phyloP scores from a whole-genome alignment of 2,888 invertebrate genomes.

The Salticus scenicus region DNA sequence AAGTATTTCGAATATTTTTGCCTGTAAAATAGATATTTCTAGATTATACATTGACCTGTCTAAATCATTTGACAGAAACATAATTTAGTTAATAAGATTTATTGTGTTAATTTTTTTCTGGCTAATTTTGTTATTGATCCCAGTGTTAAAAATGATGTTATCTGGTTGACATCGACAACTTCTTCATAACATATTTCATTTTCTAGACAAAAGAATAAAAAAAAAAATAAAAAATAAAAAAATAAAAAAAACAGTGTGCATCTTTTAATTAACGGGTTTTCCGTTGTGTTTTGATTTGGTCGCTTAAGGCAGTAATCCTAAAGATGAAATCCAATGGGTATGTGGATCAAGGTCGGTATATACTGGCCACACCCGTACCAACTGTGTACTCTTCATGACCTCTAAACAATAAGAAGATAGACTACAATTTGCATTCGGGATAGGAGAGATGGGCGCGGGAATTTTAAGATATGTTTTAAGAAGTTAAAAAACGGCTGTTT shows the following conservation, averaged over 20 bases:
- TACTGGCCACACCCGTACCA: slow-evolving; percentile 38
- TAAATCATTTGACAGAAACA: no score
- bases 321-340: slow-evolving; percentile 38
- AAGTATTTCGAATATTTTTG: no score
- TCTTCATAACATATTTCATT: background rate
- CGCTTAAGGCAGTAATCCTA: slow-evolving; percentile 7
- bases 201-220: background rate
- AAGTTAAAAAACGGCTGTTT: no score
- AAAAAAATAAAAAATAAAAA: background rate
- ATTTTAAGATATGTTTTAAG: slow-evolving; percentile 23
- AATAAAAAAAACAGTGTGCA: background rate
- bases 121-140: no score
- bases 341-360: slow-evolving; percentile 60
- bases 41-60: no score
- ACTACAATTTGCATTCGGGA: slow-evolving; percentile 51
- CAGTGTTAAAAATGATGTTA: no score
- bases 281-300: slow-evolving; percentile 11
- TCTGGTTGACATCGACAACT: background rate
- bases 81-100: no score
- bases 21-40: no score
- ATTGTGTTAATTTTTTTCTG: no score
- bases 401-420: slow-evolving; percentile 57
- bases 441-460: slow-evolving; percentile 56
- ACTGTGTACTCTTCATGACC: slow-evolving; percentile 46
- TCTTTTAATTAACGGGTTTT: slow-evolving; percentile 38